Evolutionary conservation across 1,140 invertebrate genomes (phyloP), one percentile per base, ranked within the genome.

Genomic region (Danaus melanippus): DNA sequence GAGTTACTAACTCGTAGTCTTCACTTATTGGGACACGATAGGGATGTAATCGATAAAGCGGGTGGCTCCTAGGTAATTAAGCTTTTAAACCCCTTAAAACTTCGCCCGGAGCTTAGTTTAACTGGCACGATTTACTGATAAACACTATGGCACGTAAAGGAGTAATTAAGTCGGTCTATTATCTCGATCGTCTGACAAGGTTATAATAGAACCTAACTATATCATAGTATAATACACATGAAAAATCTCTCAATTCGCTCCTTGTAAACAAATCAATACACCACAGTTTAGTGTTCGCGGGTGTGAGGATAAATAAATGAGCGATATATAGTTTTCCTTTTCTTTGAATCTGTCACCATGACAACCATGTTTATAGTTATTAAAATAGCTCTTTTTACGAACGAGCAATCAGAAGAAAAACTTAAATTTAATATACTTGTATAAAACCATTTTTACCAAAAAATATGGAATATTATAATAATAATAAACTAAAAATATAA

Each of bases 261-360:
- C 74, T 79, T 75, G 81, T 84, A 86, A 86, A 86, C 84, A 86
- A 84, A 86, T 86, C 84, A 86, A 86, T 86, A 86, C 79, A 74
- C 46, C 58, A 60, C 58, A 65, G 64, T 76, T 81, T 74, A 59
- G 63, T 64, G 57, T 82, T 82, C 75, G 73, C 83, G 76, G 66
- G 75, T 66, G 64, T 62, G 56, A 48, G 60, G 59, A 46, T 42
- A 62, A 66, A 44, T 52, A 70, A 50, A 58, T 48, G 46, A 49
- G 62, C 49, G 50, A 11, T 42, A 69, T 73, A 58, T 62, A 42
- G 39, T 42, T 51, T 10, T 67, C 61, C 62, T 60, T 69, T 43
- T 69, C 54, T 50, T 50, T 47, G 32, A 56, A 44, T 15, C 40
- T 46, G 50, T 62, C 55, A 58, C 17, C 43, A n/a, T 56, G 46